Percentiles rank a stretch among this genome's conserved stretches.
phyloP scores from a whole-genome alignment of 1,140 invertebrate genomes.

The Nasonia vitripennis region DNA sequence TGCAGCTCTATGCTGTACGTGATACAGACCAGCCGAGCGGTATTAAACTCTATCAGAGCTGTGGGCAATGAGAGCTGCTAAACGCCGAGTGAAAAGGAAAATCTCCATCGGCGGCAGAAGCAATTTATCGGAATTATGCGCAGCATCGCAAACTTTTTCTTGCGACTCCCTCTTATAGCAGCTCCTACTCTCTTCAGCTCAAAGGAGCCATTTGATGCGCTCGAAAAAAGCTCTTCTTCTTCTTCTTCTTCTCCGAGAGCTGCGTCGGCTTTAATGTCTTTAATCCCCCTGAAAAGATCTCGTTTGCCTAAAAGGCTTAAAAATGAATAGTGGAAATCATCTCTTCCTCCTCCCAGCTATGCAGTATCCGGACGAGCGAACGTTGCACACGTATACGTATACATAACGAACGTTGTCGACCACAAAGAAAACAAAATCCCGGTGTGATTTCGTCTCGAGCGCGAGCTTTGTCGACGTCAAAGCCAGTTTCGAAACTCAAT shows the following conservation, averaged over 20 bases:
- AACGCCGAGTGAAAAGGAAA: neutral
- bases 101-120: neutral
- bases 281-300: neutral
- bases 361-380: neutral
- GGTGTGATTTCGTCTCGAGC: neutral
- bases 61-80: too few relatives aligned
- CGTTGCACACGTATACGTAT: neutral
- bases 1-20: too few relatives aligned
- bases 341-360: neutral
- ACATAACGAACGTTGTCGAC: too few relatives aligned
- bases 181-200: too few relatives aligned
- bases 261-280: neutral
- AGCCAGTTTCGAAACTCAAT: neutral
- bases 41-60: too few relatives aligned
- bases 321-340: slow-evolving; percentile 1
- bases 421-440: slow-evolving; percentile 1
- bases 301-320: slow-evolving; percentile 11
- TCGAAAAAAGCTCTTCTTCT: slow-evolving; percentile 4
- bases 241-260: neutral
- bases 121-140: slow-evolving; percentile 13
- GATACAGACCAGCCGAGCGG: too few relatives aligned
- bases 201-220: neutral
- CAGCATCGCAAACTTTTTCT: neutral
- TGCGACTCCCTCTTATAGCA: neutral
- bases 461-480: neutral